Conservation (phyloP, 2,888 invertebrate genomes). For the Perizoma flavofasciatum region DNA sequence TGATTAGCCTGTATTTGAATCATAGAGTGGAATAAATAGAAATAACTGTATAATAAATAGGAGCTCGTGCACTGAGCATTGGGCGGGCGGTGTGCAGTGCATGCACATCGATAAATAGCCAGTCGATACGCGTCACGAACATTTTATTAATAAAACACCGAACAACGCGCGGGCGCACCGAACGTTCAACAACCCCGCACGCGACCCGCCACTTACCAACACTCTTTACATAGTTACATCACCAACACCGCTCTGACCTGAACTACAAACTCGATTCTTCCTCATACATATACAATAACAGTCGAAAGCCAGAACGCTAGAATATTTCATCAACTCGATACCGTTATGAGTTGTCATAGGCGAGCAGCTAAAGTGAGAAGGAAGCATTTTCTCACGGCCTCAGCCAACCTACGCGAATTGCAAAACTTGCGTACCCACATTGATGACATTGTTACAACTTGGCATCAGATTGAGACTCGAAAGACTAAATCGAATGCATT, state of each 20-base stretch:
- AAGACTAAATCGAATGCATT: constrained; percentile 14
- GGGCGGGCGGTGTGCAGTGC: constrained; percentile 48
- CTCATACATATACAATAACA: constrained; percentile 33
- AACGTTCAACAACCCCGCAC: constrained; percentile 78
- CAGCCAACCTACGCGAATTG: constrained; percentile 56
- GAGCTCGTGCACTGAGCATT: background rate
- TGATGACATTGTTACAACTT: constrained; percentile 49
- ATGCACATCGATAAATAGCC: constrained; percentile 77
- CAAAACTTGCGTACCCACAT: constrained; percentile 56
- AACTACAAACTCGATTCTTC: constrained; percentile 49
- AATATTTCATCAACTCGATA: constrained; percentile 46
- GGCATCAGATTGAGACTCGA: constrained; percentile 29
- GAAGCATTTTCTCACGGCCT: constrained; percentile 74
- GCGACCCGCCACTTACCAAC: constrained; percentile 59
- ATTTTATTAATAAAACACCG: constrained; percentile 80
- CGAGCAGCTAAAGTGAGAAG: constrained; percentile 45
- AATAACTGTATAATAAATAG: too few species aligned
- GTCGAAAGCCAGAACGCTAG: constrained; percentile 35
- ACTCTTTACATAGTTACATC: constrained; percentile 61
- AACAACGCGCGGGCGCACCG: constrained; percentile 62
- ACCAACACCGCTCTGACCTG: constrained; percentile 50
- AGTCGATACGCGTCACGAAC: constrained; percentile 77
- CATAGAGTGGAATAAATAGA: too few species aligned
- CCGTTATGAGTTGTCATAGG: constrained; percentile 62
- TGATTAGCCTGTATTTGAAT: too few species aligned